Percentiles rank a stretch among this genome's conserved stretches.
Evolutionary conservation across 2,797 vertebrate species (phyloP).

Genomic region (Pampus argenteus): DNA sequence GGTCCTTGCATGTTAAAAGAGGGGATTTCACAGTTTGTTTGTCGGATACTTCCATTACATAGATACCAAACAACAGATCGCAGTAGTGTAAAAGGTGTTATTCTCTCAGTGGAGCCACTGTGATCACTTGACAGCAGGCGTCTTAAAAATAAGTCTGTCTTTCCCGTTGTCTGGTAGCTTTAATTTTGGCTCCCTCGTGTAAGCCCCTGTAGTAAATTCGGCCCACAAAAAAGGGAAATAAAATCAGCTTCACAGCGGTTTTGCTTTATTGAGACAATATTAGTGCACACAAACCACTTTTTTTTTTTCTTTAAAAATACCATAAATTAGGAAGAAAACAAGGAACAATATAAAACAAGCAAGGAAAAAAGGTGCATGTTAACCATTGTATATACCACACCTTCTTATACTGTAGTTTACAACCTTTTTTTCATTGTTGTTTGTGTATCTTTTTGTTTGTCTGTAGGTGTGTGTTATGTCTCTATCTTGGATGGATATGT

Average conservation of each 20-base stretch:
- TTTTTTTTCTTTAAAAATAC: conserved; percentile 74
- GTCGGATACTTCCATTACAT: conserved; percentile 56
- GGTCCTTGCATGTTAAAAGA: conserved; percentile 41
- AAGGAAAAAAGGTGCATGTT: conserved; percentile 82
- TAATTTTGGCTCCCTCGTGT: conserved; percentile 43
- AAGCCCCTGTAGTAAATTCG: conserved; percentile 49
- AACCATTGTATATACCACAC: conserved; percentile 79
- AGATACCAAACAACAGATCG: conserved; percentile 67
- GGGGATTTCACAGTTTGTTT: conserved; percentile 74
- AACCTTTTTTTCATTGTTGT: conserved; percentile 75
- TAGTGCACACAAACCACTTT: conserved; percentile 84
- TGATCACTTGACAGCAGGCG: conserved; percentile 59
- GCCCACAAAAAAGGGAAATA: conserved; percentile 66
- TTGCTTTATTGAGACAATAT: conserved; percentile 81
- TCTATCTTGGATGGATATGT: conserved; percentile 73
- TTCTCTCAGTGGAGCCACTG: conserved; percentile 63
- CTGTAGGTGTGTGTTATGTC: conserved; percentile 64
- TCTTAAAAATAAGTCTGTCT: conserved; percentile 43
- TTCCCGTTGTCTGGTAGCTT: conserved; percentile 46
- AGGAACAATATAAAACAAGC: conserved; percentile 83
- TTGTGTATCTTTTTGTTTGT: conserved; percentile 68
- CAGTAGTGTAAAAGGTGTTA: conserved; percentile 68
- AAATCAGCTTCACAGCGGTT: conserved; percentile 81
- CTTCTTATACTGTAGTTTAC: conserved; percentile 79
- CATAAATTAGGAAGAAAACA: conserved; percentile 83